Evolutionary conservation across 92 coral and sea anemone species (phyloP), one percentile per base, ranked within the genome.

Genomic region (Phymanthus crucifer): DNA sequence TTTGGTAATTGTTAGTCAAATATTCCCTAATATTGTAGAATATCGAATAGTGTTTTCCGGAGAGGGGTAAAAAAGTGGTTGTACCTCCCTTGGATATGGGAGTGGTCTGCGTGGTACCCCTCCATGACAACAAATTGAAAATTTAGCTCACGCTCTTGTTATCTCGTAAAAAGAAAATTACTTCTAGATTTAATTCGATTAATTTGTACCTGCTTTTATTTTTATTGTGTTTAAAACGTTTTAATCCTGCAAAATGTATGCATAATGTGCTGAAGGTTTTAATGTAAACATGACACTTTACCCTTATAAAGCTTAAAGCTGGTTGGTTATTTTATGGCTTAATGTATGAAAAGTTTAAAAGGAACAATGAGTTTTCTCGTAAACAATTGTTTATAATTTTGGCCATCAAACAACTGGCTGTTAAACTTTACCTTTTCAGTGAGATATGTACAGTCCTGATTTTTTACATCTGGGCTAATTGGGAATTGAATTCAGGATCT

Each of bases 1-100:
- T 61, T 58, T 77, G 70, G n/a, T 64, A 61, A 61, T 77, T 38
- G 68, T 16, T 45, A 19, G 32, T 32, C 2, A 34, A 77, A 77
- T 61, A 13, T 61, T 27, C 18, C 14, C 7, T 54, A 29, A 61
- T 37, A 50, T 11, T 12, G 50, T 4, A 32, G 38, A 26, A 33
- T 54, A 56, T 76, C 72, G 54, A 64, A 9, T 56, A 35, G 21
- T 69, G 21, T 43, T 46, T 34, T 12, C 68, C 16, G 46, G 83
- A 79, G 83, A 68, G 83, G 83, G 83, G 75, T 79, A 50, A 79
- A 32, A 67, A 76, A 58, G n/a, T 13, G 65, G 81, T 77, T 17
- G 81, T 37, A 64, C 75, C 75, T 69, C 83, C n/a, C 18, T 8
- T 17, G 75, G 32, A 46, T 37, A 29, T 38, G 83, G 75, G 74